These are phyloP conservation scores for Thymallus thymallus DNA, from an alignment of 2,113 vertebrate genomes.

Conservation along the genomic window DNA sequence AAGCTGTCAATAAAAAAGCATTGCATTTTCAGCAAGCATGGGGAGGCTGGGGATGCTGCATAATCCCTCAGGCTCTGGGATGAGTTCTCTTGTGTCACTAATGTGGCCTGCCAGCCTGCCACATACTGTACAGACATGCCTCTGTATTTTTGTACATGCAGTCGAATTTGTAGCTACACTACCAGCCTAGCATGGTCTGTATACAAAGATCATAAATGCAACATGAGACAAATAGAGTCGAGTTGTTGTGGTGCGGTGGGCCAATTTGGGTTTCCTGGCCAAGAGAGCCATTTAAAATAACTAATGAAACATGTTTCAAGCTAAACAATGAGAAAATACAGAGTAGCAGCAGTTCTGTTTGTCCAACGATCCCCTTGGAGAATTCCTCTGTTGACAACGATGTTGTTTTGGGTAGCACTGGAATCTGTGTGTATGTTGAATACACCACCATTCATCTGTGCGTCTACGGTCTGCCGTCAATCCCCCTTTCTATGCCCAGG, in stretches of 20 bases:
- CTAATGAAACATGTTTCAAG: background rate
- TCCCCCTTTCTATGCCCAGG: slow-evolving; percentile 19
- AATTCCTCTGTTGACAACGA: background rate
- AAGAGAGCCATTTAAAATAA: slow-evolving; percentile 13
- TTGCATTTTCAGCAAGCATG: slow-evolving; percentile 44
- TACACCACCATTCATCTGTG: slow-evolving; percentile 22
- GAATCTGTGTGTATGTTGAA: slow-evolving; percentile 36
- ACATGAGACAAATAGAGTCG: background rate
- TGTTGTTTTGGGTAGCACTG: slow-evolving; percentile 22
- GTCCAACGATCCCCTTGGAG: background rate
- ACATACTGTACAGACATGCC: slow-evolving; percentile 12
- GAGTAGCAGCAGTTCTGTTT: background rate
- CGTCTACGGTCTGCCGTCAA: slow-evolving; percentile 10
- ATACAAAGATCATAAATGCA: background rate
- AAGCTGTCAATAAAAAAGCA: slow-evolving; percentile 61
- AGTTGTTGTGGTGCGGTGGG: background rate
- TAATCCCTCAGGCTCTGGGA: slow-evolving; percentile 63
- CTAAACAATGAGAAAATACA: background rate
- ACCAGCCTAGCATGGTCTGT: background rate
- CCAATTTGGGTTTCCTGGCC: background rate
- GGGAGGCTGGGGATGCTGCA: slow-evolving; percentile 16
- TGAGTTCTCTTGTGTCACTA: slow-evolving; percentile 44
- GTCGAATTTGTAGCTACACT: slow-evolving; percentile 42
- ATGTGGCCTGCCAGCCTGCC: slow-evolving; percentile 18
- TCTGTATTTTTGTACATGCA: slow-evolving; percentile 7